phyloP scores from a whole-genome alignment of 2,113 vertebrate genomes.

The Platanista minor region DNA sequence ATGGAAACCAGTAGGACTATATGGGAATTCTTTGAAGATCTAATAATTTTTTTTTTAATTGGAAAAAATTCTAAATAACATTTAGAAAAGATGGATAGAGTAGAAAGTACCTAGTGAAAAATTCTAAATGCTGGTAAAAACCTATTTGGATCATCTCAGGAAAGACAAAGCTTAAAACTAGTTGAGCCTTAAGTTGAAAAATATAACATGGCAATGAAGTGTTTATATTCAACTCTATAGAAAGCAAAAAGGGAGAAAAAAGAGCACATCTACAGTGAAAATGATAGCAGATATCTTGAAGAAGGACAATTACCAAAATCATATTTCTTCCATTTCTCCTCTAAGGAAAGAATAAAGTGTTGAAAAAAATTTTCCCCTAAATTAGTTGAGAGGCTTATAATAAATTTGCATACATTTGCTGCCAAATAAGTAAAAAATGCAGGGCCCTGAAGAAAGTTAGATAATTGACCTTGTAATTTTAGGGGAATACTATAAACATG shows the following conservation, averaged over 20 bases:
- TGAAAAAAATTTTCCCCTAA: neutral
- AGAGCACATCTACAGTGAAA: neutral
- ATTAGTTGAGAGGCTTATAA: neutral
- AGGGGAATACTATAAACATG: neutral
- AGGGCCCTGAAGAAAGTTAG: neutral
- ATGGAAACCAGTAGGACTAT: neutral
- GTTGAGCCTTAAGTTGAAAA: neutral
- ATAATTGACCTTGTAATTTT: no score
- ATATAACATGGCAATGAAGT: neutral
- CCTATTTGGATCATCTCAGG: neutral
- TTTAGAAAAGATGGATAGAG: neutral
- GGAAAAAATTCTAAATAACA: neutral
- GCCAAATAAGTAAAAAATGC: neutral
- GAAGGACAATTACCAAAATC: neutral
- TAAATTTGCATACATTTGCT: neutral
- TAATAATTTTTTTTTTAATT: neutral
- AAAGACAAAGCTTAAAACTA: neutral
- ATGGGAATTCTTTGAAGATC: neutral
- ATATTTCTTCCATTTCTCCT: neutral
- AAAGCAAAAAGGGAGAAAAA: neutral
- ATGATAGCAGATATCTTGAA: neutral
- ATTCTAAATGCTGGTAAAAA: neutral
- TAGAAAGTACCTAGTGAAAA: neutral
- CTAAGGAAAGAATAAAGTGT: neutral
- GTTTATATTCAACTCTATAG: neutral